phyloP scores from a whole-genome alignment of 2,888 invertebrate species.

The Herminia tarsipennalis region DNA sequence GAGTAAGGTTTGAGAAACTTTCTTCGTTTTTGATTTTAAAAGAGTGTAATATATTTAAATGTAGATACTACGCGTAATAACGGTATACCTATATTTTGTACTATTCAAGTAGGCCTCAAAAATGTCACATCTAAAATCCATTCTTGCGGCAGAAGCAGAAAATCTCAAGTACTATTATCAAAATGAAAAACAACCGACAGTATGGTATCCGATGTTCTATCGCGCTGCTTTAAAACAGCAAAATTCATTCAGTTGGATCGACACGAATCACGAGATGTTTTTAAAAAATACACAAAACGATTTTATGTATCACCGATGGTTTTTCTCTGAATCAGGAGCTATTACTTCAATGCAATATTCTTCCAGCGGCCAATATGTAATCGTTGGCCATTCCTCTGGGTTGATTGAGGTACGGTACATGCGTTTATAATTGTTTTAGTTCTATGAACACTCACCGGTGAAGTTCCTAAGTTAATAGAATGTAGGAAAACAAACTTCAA shows the following conservation, averaged over 20 bases:
- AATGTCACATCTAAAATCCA: slow-evolving; percentile 36
- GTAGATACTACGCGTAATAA: no score
- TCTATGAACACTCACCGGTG: slow-evolving; percentile 13
- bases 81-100: no score
- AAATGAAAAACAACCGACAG: slow-evolving; percentile 52
- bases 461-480: slow-evolving; percentile 15
- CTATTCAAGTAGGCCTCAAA: slow-evolving; percentile 35
- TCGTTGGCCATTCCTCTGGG: slow-evolving; percentile 79
- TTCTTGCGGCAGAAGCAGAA: slow-evolving; percentile 52
- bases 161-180: slow-evolving; percentile 52
- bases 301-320: slow-evolving; percentile 65
- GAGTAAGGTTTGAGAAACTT: no score
- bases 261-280: slow-evolving; percentile 58
- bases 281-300: slow-evolving; percentile 60
- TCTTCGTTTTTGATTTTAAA: no score
- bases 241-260: slow-evolving; percentile 53
- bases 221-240: slow-evolving; percentile 37
- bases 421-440: slow-evolving; percentile 21
- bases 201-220: slow-evolving; percentile 72
- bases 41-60: no score
- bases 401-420: slow-evolving; percentile 82
- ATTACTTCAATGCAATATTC: slow-evolving; percentile 73
- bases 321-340: slow-evolving; percentile 62
- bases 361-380: slow-evolving; percentile 69
- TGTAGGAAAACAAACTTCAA: slow-evolving; percentile 12